Evolutionary conservation across 1,140 invertebrate species (phyloP).

Genomic region (Dreissena rostriformis): DNA sequence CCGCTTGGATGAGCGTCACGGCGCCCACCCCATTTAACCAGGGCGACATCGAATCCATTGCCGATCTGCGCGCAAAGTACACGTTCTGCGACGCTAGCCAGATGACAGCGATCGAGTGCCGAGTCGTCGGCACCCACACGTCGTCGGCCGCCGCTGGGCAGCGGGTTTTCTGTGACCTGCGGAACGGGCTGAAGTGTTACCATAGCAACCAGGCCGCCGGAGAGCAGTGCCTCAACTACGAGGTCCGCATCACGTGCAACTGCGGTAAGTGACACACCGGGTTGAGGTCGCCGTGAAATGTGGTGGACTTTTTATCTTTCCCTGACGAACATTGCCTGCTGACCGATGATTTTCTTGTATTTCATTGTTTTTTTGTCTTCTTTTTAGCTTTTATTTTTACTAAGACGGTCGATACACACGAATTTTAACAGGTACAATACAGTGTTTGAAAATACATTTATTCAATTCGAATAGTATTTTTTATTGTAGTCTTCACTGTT

Average conservation of each 20-base stretch:
- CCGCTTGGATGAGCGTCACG: conserved; percentile 67
- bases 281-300: no score
- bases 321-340: no score
- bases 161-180: conserved; percentile 72
- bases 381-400: no score
- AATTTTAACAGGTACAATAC: no score
- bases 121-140: conserved; percentile 61
- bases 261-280: conserved; percentile 65
- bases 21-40: conserved; percentile 61
- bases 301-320: no score
- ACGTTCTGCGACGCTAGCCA: conserved; percentile 67
- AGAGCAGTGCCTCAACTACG: conserved; percentile 77
- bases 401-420: no score
- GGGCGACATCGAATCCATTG: conserved; percentile 65
- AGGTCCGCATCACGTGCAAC: conserved; percentile 78
- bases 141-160: conserved; percentile 63
- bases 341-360: no score
- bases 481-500: no score
- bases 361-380: no score
- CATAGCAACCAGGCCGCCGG: conserved; percentile 68
- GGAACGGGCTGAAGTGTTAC: conserved; percentile 75
- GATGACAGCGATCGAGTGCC: conserved; percentile 72
- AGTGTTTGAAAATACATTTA: no score
- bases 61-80: conserved; percentile 56
- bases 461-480: no score